These are phyloP conservation scores for Epirrhoe tristata DNA, from an alignment of 2,888 invertebrate species.

Conservation along the genomic window DNA sequence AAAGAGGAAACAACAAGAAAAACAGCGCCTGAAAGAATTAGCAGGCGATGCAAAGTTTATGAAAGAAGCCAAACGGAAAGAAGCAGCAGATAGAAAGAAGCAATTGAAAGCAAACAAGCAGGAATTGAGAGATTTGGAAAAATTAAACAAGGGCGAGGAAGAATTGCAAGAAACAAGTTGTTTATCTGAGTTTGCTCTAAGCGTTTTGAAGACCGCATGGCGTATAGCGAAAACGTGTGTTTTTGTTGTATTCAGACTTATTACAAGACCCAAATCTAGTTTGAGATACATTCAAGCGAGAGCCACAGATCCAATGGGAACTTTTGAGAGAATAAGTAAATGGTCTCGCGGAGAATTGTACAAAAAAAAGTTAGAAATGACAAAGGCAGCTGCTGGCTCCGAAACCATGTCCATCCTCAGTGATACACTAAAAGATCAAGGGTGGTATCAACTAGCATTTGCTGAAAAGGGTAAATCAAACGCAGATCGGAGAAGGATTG, in stretches of 20 bases:
- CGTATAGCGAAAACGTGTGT: conserved; percentile 33
- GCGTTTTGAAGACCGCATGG: conserved; percentile 45
- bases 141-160: conserved; percentile 43
- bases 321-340: conserved; percentile 41
- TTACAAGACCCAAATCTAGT: conserved; percentile 51
- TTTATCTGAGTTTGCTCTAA: conserved; percentile 49
- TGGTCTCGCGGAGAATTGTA: conserved; percentile 46
- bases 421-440: conserved; percentile 54
- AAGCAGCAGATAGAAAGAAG: conserved; percentile 40
- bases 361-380: conserved; percentile 53
- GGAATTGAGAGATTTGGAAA: conserved; percentile 44
- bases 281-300: conserved; percentile 46
- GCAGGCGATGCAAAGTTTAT: conserved; percentile 28
- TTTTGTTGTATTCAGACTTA: conserved; percentile 37
- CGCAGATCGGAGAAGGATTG: conserved; percentile 17
- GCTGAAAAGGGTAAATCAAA: conserved; percentile 52
- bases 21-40: conserved; percentile 14
- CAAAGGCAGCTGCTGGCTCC: conserved; percentile 53
- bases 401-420: conserved; percentile 48
- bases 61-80: conserved; percentile 39
- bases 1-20: conserved; percentile 7
- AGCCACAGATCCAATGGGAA: conserved; percentile 46
- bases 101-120: conserved; percentile 37
- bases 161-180: conserved; percentile 49
- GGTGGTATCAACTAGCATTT: conserved; percentile 48